Evolutionary conservation across 2,797 vertebrate genomes (phyloP).

Genomic region (Adrianichthys oophorus): DNA sequence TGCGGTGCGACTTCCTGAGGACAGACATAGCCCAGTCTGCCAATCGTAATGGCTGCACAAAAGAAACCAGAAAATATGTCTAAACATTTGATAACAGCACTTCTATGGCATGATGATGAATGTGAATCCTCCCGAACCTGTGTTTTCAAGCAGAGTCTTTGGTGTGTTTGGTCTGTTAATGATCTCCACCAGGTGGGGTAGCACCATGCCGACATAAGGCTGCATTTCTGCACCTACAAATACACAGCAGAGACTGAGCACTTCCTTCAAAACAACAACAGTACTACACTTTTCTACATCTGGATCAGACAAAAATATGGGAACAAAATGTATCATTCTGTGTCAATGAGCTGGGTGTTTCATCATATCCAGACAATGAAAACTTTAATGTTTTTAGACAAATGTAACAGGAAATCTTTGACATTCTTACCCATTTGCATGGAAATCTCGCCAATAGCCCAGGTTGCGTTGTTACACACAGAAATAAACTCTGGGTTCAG

Average conservation of each 20-base stretch:
- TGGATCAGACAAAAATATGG: constrained; percentile 68
- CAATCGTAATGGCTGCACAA: constrained; percentile 91
- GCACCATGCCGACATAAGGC: constrained; percentile 90
- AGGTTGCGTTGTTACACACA: constrained; percentile 95
- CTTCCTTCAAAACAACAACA: neutral
- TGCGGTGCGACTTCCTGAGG: constrained; percentile 94
- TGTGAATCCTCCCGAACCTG: constrained; percentile 71
- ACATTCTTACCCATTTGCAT: constrained; percentile 92
- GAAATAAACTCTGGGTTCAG: constrained; percentile 97
- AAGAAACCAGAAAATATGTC: constrained; percentile 5
- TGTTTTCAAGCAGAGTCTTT: constrained; percentile 94
- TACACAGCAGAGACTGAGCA: neutral
- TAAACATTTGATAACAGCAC: neutral
- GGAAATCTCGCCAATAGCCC: constrained; percentile 96
- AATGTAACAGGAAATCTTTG: too few relatives aligned
- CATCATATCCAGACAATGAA: constrained; percentile 62
- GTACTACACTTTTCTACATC: constrained; percentile 7
- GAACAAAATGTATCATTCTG: constrained; percentile 67
- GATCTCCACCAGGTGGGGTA: constrained; percentile 91
- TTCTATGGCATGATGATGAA: too few relatives aligned
- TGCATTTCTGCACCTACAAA: constrained; percentile 91
- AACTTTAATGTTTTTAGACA: neutral
- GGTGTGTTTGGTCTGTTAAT: constrained; percentile 96
- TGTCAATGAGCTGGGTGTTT: constrained; percentile 71
- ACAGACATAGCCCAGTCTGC: constrained; percentile 92